Evolutionary conservation across 2,797 vertebrate genomes (phyloP), one percentile per base, ranked within the genome.

Genomic region (Remorina albescens): DNA sequence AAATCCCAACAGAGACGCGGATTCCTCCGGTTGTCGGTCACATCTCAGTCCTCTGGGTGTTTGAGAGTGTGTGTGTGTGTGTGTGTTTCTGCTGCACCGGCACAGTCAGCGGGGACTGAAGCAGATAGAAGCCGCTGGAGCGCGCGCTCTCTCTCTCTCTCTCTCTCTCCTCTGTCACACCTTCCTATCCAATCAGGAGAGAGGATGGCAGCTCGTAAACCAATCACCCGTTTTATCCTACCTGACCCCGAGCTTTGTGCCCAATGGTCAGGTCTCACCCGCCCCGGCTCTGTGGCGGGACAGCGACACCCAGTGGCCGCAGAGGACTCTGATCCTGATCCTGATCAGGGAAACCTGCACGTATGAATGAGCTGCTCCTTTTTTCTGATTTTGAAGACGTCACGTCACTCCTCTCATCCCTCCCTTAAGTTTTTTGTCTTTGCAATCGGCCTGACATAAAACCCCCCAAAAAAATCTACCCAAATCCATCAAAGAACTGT

Each of bases 111-210:
- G 56, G 83, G 74, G 84, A 86, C 80, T 78, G 83, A 49, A 56
- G 61, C 50, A 34, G 46, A 72, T 34, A 50, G 69, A 69, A 71
- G 60, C 83, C 70, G 64, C 36, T 62, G 76, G 49, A 59, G 55
- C 62, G 34, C 42, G 2, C 59, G 21, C 42, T 32, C 26, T 32
- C 55, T 32, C 71, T 62, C 60, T 25, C 44, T 28, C 56, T 56
- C 55, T 63, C 66, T 49, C 63, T 30, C 65, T n/a, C 37, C 21
- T 1, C 51, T 30, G 65, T 53, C 75, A 30, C 93, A 89, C 89
- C 87, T 91, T 59, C 37, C 84, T 46, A 69, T 70, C 93, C 93
- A 94, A 94, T 94, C 91, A 90, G 87, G 67, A 84, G 76, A 42
- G 56, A 89, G 89, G 9, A 80, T 44, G 71, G 78, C 74, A 47